These are phyloP conservation scores for Epicauta chinensis DNA, from an alignment of 1,140 invertebrate species.

Conservation along the genomic window DNA sequence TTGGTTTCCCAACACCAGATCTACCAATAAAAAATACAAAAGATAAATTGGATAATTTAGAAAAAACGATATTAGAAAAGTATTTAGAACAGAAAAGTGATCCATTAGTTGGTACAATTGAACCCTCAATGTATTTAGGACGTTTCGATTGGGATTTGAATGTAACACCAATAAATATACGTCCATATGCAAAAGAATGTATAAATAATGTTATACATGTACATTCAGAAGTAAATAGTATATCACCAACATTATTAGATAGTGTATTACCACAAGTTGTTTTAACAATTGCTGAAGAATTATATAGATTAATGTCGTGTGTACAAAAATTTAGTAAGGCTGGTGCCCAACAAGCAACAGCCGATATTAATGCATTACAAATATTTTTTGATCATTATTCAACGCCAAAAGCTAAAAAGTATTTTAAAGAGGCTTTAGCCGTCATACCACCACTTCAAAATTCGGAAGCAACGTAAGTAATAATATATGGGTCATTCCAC, in stretches of 20 bases:
- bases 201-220: constrained; percentile 87
- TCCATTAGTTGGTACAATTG: constrained; percentile 87
- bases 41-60: constrained; percentile 55
- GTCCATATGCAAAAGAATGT: constrained; percentile 89
- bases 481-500: no score
- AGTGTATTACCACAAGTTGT: constrained; percentile 79
- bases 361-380: constrained; percentile 55
- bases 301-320: constrained; percentile 78
- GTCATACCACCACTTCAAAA: constrained; percentile 49
- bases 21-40: constrained; percentile 52
- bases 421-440: constrained; percentile 56
- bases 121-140: constrained; percentile 91
- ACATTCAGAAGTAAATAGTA: constrained; percentile 83
- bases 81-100: constrained; percentile 92
- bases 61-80: constrained; percentile 65
- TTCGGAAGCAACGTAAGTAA: constrained; percentile 43
- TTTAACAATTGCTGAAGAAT: constrained; percentile 85
- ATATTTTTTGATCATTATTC: constrained; percentile 48
- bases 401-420: constrained; percentile 50
- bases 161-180: constrained; percentile 65
- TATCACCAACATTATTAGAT: constrained; percentile 70
- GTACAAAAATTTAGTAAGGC: constrained; percentile 60
- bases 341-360: constrained; percentile 62
- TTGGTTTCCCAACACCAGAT: constrained; percentile 65
- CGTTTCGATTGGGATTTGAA: constrained; percentile 79